A percentile compares a stretch with the other conserved stretches of the same genome.
These are phyloP conservation scores for Brachionus plicatilis DNA, from an alignment of 1,140 invertebrate species.

Conservation along the genomic window DNA sequence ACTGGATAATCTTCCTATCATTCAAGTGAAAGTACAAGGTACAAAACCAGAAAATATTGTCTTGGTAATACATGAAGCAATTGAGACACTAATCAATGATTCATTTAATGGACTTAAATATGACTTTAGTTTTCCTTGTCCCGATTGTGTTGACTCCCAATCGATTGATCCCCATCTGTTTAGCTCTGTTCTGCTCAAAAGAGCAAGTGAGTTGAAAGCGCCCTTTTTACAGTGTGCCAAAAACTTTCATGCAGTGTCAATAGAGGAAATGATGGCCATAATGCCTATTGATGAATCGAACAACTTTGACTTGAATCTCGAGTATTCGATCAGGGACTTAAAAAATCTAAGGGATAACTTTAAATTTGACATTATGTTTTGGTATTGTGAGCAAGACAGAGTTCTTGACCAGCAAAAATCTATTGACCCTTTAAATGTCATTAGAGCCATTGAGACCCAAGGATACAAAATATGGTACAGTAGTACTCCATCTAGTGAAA, in stretches of 20 bases:
- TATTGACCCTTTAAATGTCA: conserved; percentile 43
- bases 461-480: conserved; percentile 7
- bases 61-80: conserved; percentile 52
- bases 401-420: background rate
- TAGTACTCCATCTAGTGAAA: background rate
- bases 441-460: conserved; percentile 43
- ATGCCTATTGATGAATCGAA: conserved; percentile 48
- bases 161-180: conserved; percentile 42
- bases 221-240: conserved; percentile 53
- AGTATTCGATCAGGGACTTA: conserved; percentile 47
- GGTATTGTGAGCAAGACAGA: conserved; percentile 44
- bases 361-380: conserved; percentile 46
- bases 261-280: conserved; percentile 48
- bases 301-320: conserved; percentile 49
- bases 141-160: conserved; percentile 47
- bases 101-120: conserved; percentile 50
- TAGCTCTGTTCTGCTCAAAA: conserved; percentile 46
- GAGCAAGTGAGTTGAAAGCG: conserved; percentile 49
- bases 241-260: conserved; percentile 52
- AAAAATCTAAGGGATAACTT: conserved; percentile 46
- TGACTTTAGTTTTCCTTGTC: conserved; percentile 50
- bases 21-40: conserved; percentile 50
- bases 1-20: conserved; percentile 43
- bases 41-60: conserved; percentile 52
- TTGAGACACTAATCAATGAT: conserved; percentile 51